Base-by-base conservation (phyloP, 2,113 vertebrate species). In the Zeus faber region DNA sequence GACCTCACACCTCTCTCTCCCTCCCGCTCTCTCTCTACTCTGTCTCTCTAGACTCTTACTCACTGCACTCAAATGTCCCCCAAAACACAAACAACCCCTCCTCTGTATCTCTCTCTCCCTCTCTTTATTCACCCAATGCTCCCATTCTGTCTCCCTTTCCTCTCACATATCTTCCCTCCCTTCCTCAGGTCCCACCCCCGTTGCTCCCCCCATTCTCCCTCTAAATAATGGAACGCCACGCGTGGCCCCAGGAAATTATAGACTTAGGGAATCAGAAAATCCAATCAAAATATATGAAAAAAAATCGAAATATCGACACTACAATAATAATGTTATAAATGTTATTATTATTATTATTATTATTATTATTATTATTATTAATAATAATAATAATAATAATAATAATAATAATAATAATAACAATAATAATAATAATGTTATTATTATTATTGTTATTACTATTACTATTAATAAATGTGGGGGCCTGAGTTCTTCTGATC, bases 201-300 rank as follows among this genome's bases (percentile, higher is more conserved):
- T 33, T 13, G 14, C 10, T 18, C 33, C 51, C n/a, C 27, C 26
- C 11, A 11, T 1, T 52, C 13, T 18, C 13, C 49, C 45, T 51
- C 11, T 33, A 49, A 24, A 53, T 43, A 27, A 13, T 49, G 8
- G 16, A 25, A 10, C 7, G 29, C 23, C 26, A 22, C 23, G 23
- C 21, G n/a, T n/a, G 31, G 29, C 14, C 6, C 5, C 7, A 40
- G 23, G 24, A 52, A 47, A 43, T 56, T 52, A 43, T 50, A 57
- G 5, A 31, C 7, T 1, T n/a, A n/a, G n/a, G n/a, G n/a, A n/a
- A n/a, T n/a, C n/a, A n/a, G n/a, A n/a, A n/a, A n/a, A n/a, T n/a
- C n/a, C n/a, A n/a, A n/a, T n/a, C n/a, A n/a, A n/a, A n/a, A n/a
- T n/a, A n/a, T n/a, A n/a, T n/a, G n/a, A n/a, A n/a, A n/a, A n/a